phyloP scores from a whole-genome alignment of 2,113 vertebrate genomes.

The Salvator merianae region DNA sequence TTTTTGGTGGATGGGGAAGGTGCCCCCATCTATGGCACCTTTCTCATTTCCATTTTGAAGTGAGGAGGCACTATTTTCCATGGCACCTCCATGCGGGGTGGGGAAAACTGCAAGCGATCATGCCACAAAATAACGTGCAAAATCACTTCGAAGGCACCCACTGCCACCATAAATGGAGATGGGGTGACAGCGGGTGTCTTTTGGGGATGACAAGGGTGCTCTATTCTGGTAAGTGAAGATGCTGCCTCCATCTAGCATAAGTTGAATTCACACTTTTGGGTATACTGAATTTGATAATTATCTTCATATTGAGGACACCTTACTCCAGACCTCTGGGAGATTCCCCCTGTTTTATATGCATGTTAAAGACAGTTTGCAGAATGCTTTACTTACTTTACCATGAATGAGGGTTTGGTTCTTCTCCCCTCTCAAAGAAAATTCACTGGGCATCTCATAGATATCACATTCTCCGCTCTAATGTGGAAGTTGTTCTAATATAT shows the following conservation, averaged over 20 bases:
- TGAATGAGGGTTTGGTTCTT: conserved; percentile 35
- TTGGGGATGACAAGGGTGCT: too few relatives aligned
- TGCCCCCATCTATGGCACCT: too few relatives aligned
- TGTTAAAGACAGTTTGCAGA: conserved; percentile 20
- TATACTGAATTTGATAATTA: too few relatives aligned
- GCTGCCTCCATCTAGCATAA: neutral
- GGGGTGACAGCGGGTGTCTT: too few relatives aligned
- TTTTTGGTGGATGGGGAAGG: too few relatives aligned
- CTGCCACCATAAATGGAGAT: too few relatives aligned
- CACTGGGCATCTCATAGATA: conserved; percentile 67
- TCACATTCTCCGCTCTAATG: conserved; percentile 52
- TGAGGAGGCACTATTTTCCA: too few relatives aligned
- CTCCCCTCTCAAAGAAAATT: conserved; percentile 47
- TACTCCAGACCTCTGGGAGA: neutral
- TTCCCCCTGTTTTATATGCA: neutral
- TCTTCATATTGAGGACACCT: neutral
- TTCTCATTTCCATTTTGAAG: too few relatives aligned
- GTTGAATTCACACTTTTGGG: neutral
- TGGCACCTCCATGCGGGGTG: too few relatives aligned
- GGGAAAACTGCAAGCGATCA: too few relatives aligned
- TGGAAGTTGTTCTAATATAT: conserved; percentile 68
- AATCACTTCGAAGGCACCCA: neutral
- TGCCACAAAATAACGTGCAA: neutral
- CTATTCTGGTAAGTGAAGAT: too few relatives aligned
- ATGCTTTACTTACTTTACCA: neutral